Percentiles rank a stretch among this genome's conserved stretches.
Conservation (phyloP, 2,888 invertebrate genomes). For the Endomychus coccineus region DNA sequence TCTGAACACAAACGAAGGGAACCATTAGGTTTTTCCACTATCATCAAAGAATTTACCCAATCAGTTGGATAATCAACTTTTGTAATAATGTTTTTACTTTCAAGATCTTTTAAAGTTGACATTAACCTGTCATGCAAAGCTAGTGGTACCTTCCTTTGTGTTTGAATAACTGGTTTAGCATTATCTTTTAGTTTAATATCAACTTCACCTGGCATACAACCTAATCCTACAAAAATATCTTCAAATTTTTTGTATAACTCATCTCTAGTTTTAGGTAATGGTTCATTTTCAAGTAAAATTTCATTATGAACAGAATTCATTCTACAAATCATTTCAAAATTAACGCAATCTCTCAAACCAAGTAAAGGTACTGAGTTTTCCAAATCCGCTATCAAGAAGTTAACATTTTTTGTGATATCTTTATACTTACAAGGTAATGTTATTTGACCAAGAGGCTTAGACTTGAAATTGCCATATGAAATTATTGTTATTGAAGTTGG, state of each 20-base stretch:
- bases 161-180: slow-evolving; percentile 4
- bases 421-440: background rate
- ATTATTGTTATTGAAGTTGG: slow-evolving; percentile 6
- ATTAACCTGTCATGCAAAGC: slow-evolving; percentile 1
- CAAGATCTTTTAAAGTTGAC: background rate
- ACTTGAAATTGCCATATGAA: slow-evolving; percentile 13
- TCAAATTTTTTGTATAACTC: background rate
- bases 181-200: slow-evolving; percentile 2
- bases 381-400: background rate
- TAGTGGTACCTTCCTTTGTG: background rate
- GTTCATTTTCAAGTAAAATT: background rate
- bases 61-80: too few relatives aligned
- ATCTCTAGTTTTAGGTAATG: too few relatives aligned
- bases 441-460: slow-evolving; percentile 7
- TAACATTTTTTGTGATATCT: too few relatives aligned
- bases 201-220: slow-evolving; percentile 1
- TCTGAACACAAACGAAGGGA: too few relatives aligned
- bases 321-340: background rate
- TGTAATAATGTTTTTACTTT: background rate
- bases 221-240: slow-evolving; percentile 1
- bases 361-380: slow-evolving; percentile 4
- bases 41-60: too few relatives aligned
- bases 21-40: too few relatives aligned
- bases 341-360: background rate
- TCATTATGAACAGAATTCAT: background rate